Percentiles rank a stretch among this genome's conserved stretches.
phyloP scores from a whole-genome alignment of 2,113 vertebrate species.

The Colistium nudipinnis region DNA sequence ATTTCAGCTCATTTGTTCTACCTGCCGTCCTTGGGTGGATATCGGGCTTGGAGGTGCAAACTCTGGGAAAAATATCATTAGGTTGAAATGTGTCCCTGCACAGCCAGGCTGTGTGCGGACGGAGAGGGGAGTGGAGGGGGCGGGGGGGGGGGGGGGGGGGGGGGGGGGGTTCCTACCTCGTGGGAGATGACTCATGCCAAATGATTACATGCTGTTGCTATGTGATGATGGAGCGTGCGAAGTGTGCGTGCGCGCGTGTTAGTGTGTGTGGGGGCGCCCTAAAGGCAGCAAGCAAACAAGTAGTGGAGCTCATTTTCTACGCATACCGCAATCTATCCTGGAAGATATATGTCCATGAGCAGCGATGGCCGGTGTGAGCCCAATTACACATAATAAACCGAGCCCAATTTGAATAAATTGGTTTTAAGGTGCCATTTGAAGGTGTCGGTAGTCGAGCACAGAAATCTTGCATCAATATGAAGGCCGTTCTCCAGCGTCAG shows the following conservation, averaged over 20 bases:
- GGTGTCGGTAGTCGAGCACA: too few species aligned
- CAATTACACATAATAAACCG: too few species aligned
- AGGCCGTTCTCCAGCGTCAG: too few species aligned
- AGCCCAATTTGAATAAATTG: too few species aligned
- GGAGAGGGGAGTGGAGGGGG: slow-evolving; percentile 42
- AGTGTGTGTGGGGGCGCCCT: neutral
- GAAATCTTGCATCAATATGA: too few species aligned
- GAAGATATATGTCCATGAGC: neutral
- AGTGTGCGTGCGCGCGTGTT: slow-evolving; percentile 2
- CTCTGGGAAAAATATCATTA: slow-evolving; percentile 56
- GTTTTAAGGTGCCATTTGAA: too few species aligned
- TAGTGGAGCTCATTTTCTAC: neutral
- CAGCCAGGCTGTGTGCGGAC: slow-evolving; percentile 45
- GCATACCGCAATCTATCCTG: neutral
- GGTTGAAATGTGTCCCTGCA: slow-evolving; percentile 64
- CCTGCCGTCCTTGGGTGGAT: slow-evolving; percentile 23
- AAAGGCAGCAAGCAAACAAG: neutral
- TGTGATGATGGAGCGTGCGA: slow-evolving; percentile 49
- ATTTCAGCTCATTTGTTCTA: slow-evolving; percentile 53
- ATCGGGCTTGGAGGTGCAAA: slow-evolving; percentile 49
- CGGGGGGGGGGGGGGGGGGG: neutral
- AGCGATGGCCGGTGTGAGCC: neutral
- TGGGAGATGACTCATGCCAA: slow-evolving; percentile 65
- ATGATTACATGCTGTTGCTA: slow-evolving; percentile 66
- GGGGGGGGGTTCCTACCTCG: slow-evolving; percentile 8